Evolutionary conservation across 2,888 invertebrate species (phyloP), one percentile per base, ranked within the genome.

Genomic region (Phoronis australis): DNA sequence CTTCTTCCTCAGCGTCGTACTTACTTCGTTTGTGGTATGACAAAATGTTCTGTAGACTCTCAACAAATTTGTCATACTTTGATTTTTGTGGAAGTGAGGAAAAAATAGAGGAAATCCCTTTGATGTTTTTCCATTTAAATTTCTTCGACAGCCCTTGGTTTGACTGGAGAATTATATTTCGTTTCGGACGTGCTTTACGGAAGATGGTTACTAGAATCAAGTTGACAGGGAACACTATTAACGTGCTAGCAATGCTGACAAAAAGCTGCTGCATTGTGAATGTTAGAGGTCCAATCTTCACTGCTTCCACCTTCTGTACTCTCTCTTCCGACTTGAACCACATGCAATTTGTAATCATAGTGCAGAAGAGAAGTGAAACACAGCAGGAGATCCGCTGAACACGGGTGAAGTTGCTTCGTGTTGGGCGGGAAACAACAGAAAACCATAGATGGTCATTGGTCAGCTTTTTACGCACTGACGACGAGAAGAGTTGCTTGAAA

Each of bases 201-300:
- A 75, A 76, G 43, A 76, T 62, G 22, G 71, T 72, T 23, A 75
- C 66, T 49, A 75, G 59, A 40, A 72, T 49, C 50, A 76, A 64
- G 56, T 63, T 72, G 35, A 69, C 69, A 5, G 74, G 76, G 54
- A 75, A 71, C 20, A 76, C 75, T 42, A 76, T 71, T 46, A 68
- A 47, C 3, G 75, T 75, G 40, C 70, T 69, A 20, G 66, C 65
- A 31, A 75, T 62, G 46, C 72, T 71, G 50, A 75, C 66, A 52
- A 68, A 76, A 2, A 76, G 49, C 65, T 79, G 78, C 49, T 76
- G 75, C 15, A 77, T 68, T 3, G 77, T 77, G 37, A 80, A 68
- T n/a, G 69, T 66, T 44, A 80, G 64, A 0, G 80, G 80, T 6
- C 80, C 80, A 21, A 80, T 47, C 39, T 67, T 69, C 24, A 80